phyloP scores from a whole-genome alignment of 2,888 invertebrate species.

The Dromius quadrimaculatus region DNA sequence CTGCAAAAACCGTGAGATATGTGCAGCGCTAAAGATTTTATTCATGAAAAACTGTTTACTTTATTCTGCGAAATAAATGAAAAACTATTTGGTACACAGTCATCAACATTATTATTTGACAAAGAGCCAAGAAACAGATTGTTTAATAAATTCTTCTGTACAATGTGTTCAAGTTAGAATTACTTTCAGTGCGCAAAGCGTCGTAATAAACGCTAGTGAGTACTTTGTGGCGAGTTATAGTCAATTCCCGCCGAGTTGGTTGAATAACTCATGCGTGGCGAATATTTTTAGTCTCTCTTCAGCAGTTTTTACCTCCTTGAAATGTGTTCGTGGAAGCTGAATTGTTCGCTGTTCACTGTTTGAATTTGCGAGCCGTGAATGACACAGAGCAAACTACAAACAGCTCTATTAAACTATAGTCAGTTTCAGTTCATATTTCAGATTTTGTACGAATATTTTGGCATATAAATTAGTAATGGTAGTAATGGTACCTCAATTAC shows the following conservation, averaged over 20 bases:
- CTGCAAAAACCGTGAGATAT: slow-evolving; percentile 20
- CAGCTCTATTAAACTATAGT: slow-evolving; percentile 18
- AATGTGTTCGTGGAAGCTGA: slow-evolving; percentile 18
- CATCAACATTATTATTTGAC: slow-evolving; percentile 39
- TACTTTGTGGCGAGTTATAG: slow-evolving; percentile 41
- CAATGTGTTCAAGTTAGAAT: slow-evolving; percentile 43
- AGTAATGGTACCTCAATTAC: too few relatives aligned
- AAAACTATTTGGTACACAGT: slow-evolving; percentile 15
- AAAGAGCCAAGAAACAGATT: slow-evolving; percentile 37
- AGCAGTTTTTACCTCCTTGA: slow-evolving; percentile 6
- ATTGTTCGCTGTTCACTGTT: slow-evolving; percentile 32
- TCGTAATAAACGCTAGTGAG: slow-evolving; percentile 37
- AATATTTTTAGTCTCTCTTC: slow-evolving; percentile 36
- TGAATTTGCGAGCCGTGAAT: slow-evolving; percentile 36
- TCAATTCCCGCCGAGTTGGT: slow-evolving; percentile 34
- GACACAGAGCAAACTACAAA: slow-evolving; percentile 35
- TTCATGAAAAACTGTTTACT: slow-evolving; percentile 28
- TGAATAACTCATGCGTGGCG: slow-evolving; percentile 27
- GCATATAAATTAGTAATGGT: too few relatives aligned
- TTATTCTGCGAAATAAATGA: slow-evolving; percentile 31
- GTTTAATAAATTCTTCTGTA: slow-evolving; percentile 38
- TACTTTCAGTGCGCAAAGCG: slow-evolving; percentile 37
- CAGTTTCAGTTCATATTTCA: too few relatives aligned
- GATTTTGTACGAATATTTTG: too few relatives aligned
- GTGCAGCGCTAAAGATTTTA: slow-evolving; percentile 29